Conservation (phyloP, 2,797 vertebrate genomes). For the Pitangus sulphuratus region DNA sequence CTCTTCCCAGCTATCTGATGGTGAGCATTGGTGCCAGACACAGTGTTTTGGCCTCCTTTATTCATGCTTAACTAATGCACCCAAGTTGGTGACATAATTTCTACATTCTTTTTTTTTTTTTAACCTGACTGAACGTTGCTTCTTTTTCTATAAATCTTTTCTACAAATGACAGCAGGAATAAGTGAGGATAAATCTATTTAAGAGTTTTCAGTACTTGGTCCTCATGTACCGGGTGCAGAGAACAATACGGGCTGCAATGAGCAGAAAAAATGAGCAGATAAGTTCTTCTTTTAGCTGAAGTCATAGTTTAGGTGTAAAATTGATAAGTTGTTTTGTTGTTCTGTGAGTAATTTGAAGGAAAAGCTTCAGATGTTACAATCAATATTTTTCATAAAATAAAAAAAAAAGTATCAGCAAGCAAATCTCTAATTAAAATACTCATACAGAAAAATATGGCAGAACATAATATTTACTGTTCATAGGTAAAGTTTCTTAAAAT, state of each 20-base stretch:
- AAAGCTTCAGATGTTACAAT: background rate
- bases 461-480: background rate
- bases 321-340: background rate
- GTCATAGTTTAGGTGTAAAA: background rate
- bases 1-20: background rate
- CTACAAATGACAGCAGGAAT: background rate
- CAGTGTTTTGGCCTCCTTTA: background rate
- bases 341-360: background rate
- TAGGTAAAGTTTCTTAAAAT: background rate
- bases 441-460: background rate
- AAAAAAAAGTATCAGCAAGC: background rate
- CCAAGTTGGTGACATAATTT: background rate
- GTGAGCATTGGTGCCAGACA: background rate
- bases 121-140: background rate
- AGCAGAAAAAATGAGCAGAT: background rate
- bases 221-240: background rate
- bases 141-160: background rate
- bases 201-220: background rate
- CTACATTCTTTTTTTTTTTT: background rate
- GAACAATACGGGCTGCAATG: background rate
- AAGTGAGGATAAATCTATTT: background rate
- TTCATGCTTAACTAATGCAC: background rate
- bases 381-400: background rate
- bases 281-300: background rate
- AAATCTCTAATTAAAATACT: background rate